Percentiles rank a stretch among this genome's conserved stretches.
These are phyloP conservation scores for Macaria notata DNA, from an alignment of 2,888 invertebrate species.

Conservation along the genomic window DNA sequence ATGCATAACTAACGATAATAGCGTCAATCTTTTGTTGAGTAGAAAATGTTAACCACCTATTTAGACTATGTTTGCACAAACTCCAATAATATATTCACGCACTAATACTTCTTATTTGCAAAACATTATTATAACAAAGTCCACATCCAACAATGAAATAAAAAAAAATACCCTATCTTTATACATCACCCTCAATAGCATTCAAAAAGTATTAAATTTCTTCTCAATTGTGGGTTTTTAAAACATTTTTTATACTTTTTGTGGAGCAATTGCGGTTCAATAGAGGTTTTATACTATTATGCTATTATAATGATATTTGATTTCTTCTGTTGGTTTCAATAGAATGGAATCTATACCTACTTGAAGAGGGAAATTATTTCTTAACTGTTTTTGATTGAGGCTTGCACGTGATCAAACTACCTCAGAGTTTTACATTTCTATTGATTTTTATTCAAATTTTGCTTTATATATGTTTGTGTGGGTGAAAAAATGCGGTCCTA, in stretches of 20 bases:
- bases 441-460: background rate
- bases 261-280: constrained; percentile 16
- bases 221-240: constrained; percentile 11
- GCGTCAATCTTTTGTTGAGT: too few species aligned
- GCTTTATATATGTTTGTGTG: too few species aligned
- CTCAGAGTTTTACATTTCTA: background rate
- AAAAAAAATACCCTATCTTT: constrained; percentile 10
- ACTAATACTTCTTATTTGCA: constrained; percentile 36
- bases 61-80: too few species aligned
- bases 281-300: constrained; percentile 24
- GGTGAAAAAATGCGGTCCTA: too few species aligned
- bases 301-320: constrained; percentile 27
- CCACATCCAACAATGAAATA: constrained; percentile 13
- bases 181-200: constrained; percentile 11
- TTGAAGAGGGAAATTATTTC: constrained; percentile 13
- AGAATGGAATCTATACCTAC: constrained; percentile 13
- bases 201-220: constrained; percentile 20
- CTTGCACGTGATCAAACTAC: constrained; percentile 1
- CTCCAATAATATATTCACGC: constrained; percentile 24
- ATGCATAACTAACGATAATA: too few species aligned
- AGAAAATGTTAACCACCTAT: too few species aligned
- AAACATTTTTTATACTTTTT: constrained; percentile 18
- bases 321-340: constrained; percentile 15
- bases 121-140: constrained; percentile 34
- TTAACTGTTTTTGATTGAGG: background rate